phyloP scores from a whole-genome alignment of 2,797 vertebrate species.

The Cirrhinus mrigala region DNA sequence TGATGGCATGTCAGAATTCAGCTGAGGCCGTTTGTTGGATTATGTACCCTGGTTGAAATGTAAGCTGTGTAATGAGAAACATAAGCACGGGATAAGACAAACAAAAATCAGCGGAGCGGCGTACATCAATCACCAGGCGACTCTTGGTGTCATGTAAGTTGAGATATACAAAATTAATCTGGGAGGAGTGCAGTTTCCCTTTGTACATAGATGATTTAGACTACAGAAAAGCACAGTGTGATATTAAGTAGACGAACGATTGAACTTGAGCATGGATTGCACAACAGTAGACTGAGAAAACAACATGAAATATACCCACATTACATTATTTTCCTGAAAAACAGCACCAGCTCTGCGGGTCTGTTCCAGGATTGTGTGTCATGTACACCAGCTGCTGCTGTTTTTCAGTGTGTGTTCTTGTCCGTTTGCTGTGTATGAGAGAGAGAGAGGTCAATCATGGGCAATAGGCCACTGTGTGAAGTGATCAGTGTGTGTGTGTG shows the following conservation, averaged over 20 bases:
- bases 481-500: not conserved
- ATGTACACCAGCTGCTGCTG: slow-evolving; percentile 60
- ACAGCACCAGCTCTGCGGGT: slow-evolving; percentile 37
- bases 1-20: slow-evolving; percentile 35
- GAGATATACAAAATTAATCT: slow-evolving; percentile 16
- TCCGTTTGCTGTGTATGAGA: not conserved
- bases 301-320: slow-evolving; percentile 42
- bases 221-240: slow-evolving; percentile 13
- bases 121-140: slow-evolving; percentile 32
- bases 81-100: slow-evolving; percentile 33
- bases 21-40: slow-evolving; percentile 13
- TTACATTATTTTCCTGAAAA: slow-evolving; percentile 44
- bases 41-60: slow-evolving; percentile 35
- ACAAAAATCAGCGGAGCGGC: slow-evolving; percentile 30
- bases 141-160: slow-evolving; percentile 15
- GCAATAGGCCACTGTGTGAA: slow-evolving; percentile 32
- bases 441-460: slow-evolving; percentile 34
- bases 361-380: slow-evolving; percentile 56
- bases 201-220: slow-evolving; percentile 39
- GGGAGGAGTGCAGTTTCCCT: slow-evolving; percentile 19
- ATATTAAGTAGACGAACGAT: slow-evolving; percentile 18
- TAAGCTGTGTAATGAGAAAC: slow-evolving; percentile 45
- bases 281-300: slow-evolving; percentile 50
- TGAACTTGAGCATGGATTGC: slow-evolving; percentile 41
- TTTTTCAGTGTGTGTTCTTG: slow-evolving; percentile 47